These are phyloP conservation scores for Tyrophagus putrescentiae DNA, from an alignment of 1,140 invertebrate genomes.

Conservation along the genomic window DNA sequence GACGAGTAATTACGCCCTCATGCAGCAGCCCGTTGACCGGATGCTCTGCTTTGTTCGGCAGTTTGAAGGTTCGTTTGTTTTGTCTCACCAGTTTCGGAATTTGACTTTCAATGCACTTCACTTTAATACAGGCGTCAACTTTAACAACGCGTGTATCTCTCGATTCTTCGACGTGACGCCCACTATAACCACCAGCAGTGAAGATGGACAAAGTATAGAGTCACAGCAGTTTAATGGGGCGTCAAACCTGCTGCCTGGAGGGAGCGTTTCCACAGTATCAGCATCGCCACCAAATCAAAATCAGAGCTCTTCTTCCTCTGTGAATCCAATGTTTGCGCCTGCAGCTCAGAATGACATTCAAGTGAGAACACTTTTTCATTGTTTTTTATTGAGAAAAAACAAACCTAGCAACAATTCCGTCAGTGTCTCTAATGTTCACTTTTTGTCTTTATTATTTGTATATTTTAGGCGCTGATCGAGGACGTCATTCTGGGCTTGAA, in stretches of 20 bases:
- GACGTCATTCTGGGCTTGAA: slow-evolving; percentile 25
- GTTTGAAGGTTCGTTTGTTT: slow-evolving; percentile 15
- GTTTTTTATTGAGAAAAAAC: too few species aligned
- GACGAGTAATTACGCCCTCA: slow-evolving; percentile 2
- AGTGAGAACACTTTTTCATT: too few species aligned
- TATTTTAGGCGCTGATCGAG: slow-evolving; percentile 26
- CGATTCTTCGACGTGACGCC: slow-evolving; percentile 19
- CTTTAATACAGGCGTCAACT: slow-evolving; percentile 11
- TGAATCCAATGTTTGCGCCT: slow-evolving; percentile 13
- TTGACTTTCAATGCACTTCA: background rate
- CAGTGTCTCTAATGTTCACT: too few species aligned
- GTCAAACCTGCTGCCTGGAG: background rate
- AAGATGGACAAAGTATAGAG: background rate
- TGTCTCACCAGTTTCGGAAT: background rate
- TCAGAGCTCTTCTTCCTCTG: background rate
- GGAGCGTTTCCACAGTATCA: background rate
- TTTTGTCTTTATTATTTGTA: too few species aligned
- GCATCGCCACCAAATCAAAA: too few species aligned
- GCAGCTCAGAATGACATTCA: slow-evolving; percentile 16
- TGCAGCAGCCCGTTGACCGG: slow-evolving; percentile 19
- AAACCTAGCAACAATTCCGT: too few species aligned
- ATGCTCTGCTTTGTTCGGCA: slow-evolving; percentile 17
- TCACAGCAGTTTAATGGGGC: background rate
- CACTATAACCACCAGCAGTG: background rate
- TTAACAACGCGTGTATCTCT: slow-evolving; percentile 14